Evolutionary conservation across 2,797 vertebrate species (phyloP).

Genomic region (Smutsia gigantea): DNA sequence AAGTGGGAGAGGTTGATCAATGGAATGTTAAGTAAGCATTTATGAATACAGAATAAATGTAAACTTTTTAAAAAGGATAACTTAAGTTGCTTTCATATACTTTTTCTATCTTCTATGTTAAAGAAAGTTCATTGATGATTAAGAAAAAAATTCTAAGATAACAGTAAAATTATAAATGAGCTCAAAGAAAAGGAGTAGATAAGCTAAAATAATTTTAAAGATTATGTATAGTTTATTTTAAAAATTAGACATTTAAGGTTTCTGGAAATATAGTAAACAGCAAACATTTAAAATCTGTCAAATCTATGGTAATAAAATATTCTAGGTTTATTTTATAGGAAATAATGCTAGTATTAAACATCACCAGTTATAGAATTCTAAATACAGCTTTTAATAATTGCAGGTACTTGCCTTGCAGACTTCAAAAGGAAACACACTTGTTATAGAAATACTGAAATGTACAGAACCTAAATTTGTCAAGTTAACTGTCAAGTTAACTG

Average conservation of each 20-base stretch:
- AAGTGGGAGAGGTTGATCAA: background rate
- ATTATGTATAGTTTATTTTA: background rate
- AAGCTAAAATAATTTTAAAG: background rate
- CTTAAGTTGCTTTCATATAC: background rate
- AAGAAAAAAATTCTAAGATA: background rate
- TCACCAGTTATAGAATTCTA: background rate
- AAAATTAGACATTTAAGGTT: background rate
- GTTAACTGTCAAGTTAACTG: conserved; percentile 47
- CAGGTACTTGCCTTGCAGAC: conserved; percentile 18
- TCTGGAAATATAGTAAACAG: conserved; percentile 4
- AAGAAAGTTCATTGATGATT: background rate
- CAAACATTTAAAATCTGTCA: background rate
- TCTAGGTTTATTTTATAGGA: conserved; percentile 9
- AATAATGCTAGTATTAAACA: conserved; percentile 11
- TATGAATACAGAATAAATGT: background rate
- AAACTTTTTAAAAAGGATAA: background rate
- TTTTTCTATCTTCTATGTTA: conserved; percentile 7
- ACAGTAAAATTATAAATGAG: conserved; percentile 10
- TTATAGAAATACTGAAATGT: conserved; percentile 44
- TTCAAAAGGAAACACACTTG: conserved; percentile 37
- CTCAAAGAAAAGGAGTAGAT: background rate
- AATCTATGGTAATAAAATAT: background rate
- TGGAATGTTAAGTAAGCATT: background rate
- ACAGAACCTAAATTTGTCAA: conserved; percentile 53
- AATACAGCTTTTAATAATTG: background rate